Evolutionary conservation across 1,140 invertebrate species (phyloP), one percentile per base, ranked within the genome.

Genomic region (Parasteatoda tepidariorum): DNA sequence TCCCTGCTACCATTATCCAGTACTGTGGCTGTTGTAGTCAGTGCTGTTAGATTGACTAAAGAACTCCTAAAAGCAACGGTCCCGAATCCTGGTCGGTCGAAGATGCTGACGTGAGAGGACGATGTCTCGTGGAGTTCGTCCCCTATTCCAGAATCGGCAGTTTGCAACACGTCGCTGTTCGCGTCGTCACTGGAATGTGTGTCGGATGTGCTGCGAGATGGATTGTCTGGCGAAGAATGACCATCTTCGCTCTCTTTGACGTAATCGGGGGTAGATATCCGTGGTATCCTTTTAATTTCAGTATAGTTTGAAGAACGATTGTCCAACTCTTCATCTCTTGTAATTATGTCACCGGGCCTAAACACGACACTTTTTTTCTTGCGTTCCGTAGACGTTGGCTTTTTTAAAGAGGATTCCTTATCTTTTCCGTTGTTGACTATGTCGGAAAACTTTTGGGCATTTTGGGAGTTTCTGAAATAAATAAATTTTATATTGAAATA

Each of bases 61-160:
- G 79, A 71, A n/a, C 55, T 74, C 2, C 81, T 91, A 88, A 98
- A 98, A 0, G 96, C 94, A 22, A 98, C 94, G 83, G 94, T 96
- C 0, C 97, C 97, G 87, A 98, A 94, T 61, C 95, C 95, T 24
- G 96, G 96, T 85, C 96, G 89, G 86, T 96, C 95, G 87, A 98
- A 98, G 26, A 98, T 95, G 74, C 74, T 85, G 34, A 84, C 87
- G 59, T 70, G 28, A 0, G 30, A 15, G 26, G 38, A 30, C 15
- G 57, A 61, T n/a, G 57, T 22, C 0, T 82, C 70, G 3, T 48
- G 81, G 0, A 83, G 22, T 13, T 86, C 85, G 11, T 88, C 87
- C 1, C 86, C 87, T 4, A 88, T 85, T 1, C 67, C 74, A 0
- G 75, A 74, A 9, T 87, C 86, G 0, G 84, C 81, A 4, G 81